Percentiles rank a stretch among this genome's conserved stretches.
Evolutionary conservation across 2,113 vertebrate species (phyloP).

Genomic region (Todiramphus saurophagus): DNA sequence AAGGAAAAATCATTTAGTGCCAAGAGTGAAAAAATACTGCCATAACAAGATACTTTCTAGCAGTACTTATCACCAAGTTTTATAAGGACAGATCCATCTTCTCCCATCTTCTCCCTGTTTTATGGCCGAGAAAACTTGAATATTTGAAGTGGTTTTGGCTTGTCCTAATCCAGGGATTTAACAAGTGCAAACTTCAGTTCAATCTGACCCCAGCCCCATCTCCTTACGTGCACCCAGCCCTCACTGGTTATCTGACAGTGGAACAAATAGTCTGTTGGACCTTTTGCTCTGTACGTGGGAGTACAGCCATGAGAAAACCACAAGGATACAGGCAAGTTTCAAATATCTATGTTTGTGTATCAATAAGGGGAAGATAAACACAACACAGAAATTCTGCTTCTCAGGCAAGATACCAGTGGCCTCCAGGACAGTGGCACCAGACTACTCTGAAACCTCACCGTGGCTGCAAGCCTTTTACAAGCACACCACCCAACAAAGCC

Average conservation of each 20-base stretch:
- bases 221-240: not conserved
- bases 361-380: slow-evolving; percentile 15
- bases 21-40: not conserved
- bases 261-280: not conserved
- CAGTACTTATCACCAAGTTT: not conserved
- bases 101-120: not conserved
- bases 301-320: not conserved
- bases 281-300: not conserved
- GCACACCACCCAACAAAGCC: not conserved
- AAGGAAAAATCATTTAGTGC: not conserved
- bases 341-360: slow-evolving; percentile 2
- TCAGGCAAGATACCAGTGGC: not conserved
- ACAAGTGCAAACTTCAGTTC: not conserved
- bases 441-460: not conserved
- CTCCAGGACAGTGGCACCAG: not conserved
- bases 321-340: not conserved
- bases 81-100: not conserved
- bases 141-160: not conserved
- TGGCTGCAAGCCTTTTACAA: not conserved
- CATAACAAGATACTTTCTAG: not conserved
- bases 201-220: not conserved
- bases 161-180: not conserved
- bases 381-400: not conserved
- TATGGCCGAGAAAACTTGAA: not conserved
- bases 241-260: not conserved